Evolutionary conservation across 2,113 vertebrate species (phyloP).

Genomic region (Chaetodon trifascialis): DNA sequence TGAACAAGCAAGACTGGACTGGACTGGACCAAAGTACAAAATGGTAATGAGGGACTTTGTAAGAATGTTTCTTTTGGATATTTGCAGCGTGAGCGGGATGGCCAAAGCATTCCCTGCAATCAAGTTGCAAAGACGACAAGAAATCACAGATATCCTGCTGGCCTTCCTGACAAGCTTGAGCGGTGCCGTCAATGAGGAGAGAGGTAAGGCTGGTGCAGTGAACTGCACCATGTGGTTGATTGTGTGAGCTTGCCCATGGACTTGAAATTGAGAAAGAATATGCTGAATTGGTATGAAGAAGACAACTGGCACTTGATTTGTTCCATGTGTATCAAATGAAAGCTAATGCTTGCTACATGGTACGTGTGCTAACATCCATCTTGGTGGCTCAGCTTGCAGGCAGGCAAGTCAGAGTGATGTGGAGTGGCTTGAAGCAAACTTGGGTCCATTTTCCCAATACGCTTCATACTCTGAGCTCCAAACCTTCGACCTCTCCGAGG

Average conservation of each 20-base stretch:
- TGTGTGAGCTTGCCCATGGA: not conserved
- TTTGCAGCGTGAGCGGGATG: slow-evolving; percentile 41
- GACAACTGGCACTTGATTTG: not conserved
- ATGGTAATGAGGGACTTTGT: not conserved
- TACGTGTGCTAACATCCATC: not conserved
- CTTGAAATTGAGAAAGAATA: not conserved
- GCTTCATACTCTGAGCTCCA: slow-evolving; percentile 30
- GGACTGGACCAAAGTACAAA: not conserved
- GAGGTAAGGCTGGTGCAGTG: slow-evolving; percentile 21
- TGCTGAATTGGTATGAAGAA: not conserved
- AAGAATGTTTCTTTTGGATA: not conserved
- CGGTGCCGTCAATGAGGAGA: not conserved
- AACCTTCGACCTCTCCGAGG: slow-evolving; percentile 29
- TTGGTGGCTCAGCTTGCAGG: slow-evolving; percentile 22
- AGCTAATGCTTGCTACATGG: not conserved
- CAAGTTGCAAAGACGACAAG: not conserved
- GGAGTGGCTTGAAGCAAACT: slow-evolving; percentile 36
- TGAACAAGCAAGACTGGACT: not conserved
- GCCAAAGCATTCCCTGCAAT: not conserved
- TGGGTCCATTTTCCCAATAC: slow-evolving; percentile 38
- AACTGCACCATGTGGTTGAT: not conserved
- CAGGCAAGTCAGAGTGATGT: not conserved
- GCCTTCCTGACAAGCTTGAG: slow-evolving; percentile 15
- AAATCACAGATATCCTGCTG: slow-evolving; percentile 20
- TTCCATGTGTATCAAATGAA: not conserved